Base-by-base conservation (phyloP, 2,113 vertebrate species). In the Eira barbara region DNA sequence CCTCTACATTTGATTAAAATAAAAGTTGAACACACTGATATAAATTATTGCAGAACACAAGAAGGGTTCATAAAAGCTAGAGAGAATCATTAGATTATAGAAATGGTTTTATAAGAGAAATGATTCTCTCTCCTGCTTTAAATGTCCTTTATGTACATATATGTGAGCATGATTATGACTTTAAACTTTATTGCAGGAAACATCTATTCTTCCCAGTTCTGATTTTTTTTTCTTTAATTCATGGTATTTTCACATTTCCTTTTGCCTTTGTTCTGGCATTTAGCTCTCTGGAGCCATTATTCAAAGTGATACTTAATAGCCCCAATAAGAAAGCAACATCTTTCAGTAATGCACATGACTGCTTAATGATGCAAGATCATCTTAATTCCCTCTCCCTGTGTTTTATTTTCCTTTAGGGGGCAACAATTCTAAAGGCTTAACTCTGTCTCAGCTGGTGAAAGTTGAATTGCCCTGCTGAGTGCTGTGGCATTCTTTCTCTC, bases 381-480 rank as follows among this genome's bases (percentile, higher is more conserved):
- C 84, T n/a, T 88, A 94, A 98, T 97, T 97, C 89, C 36, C 69
- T 95, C 88, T 89, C 80, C 91, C 96, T 61, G 69, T 59, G 11
- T 98, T 98, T 98, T 97, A 97, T 98, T 98, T 98, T 98, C 86
- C 97, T 98, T 98, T 49, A 95, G 97, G 1, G 9, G 42, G 23
- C 90, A 97, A 97, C 90, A 97, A 20, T 97, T 98, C 83, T 85
- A 83, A 88, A 97, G 86, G 84, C 95, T 98, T 98, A 98, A 85
- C 94, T 98, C 92, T 96, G 67, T 39, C 95, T 97, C 55, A 82
- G 82, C 85, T 98, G 94, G 49, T 97, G 93, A 97, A 98, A 97
- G 83, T 79, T 96, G 96, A 98, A 97, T 96, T 76, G 92, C 47
- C 69, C 61, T 98, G 87, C 89, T 91, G 71, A 95, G 94, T 88